Base-by-base conservation (phyloP, 2,113 vertebrate species). In the Brachyhypopomus gauderio region DNA sequence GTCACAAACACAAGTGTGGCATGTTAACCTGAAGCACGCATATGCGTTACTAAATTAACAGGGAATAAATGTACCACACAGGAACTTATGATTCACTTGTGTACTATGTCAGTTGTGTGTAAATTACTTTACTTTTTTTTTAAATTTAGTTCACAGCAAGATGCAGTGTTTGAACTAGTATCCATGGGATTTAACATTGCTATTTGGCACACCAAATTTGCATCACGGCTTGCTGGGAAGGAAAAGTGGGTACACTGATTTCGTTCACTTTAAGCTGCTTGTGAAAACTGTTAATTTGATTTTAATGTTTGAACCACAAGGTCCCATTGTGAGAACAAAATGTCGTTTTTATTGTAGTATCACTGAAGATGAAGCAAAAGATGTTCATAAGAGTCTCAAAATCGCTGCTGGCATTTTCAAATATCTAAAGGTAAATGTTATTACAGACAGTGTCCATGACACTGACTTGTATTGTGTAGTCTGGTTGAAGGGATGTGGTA, bases 131-230 rank as follows among this genome's bases (percentile, higher is more conserved):
- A 27, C 3, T 9, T 67, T 86, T 2, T 83, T 62, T 67, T 86
- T 2, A 82, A 59, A 77, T 89, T 67, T 78, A 99, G 98, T 91
- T 92, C 96, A 80, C 98, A 99, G 85, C 97, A 99, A 88, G 98
- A 99, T 92, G 96, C 96, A 27, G 88, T 98, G 59, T 99, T 99
- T 91, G 97, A 99, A 80, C 89, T 99, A 88, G 88, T 95, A 84
- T 99, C 98, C 45, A 97, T 99, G 95, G 95, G 93, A 82, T 99
- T 98, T 91, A 98, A 98, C 75, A 92, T 99, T 25, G 98, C 95
- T 72, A 48, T 99, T 1, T 99, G 98, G 98, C 95, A 97, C 89
- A 98, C 96, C 77, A 99, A 99, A 90, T 98, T 97, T 78, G 96
- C 96, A 85, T 99, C 97, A 23, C 94, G 96, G 90, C 89, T 97